Evolutionary conservation across 2,797 vertebrate species (phyloP).

Genomic region (Streptopelia turtur): DNA sequence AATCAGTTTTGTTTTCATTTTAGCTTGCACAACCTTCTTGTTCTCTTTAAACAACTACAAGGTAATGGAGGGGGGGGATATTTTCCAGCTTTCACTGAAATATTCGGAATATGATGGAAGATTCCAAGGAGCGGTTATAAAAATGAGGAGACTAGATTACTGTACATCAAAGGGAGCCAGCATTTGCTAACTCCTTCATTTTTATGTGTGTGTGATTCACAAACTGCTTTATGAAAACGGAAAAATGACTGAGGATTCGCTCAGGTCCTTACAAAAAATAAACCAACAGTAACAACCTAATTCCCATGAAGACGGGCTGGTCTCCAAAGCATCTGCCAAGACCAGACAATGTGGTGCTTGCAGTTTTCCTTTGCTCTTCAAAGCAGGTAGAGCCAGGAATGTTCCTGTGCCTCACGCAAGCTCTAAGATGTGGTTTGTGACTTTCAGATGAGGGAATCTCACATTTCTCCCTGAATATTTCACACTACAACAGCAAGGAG

Average conservation of each 20-base stretch:
- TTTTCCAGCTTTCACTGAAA: neutral
- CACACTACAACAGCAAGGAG: neutral
- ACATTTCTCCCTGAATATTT: slow-evolving; percentile 40
- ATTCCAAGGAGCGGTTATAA: neutral
- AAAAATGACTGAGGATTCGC: neutral
- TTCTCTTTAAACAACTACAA: neutral
- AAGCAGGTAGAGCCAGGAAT: slow-evolving; percentile 50
- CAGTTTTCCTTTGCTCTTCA: slow-evolving; percentile 46
- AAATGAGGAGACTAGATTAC: neutral
- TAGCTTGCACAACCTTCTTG: slow-evolving; percentile 9
- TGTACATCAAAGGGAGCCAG: neutral
- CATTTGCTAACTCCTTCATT: neutral
- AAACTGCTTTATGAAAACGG: neutral
- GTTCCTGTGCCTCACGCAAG: slow-evolving; percentile 23
- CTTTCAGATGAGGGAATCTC: slow-evolving; percentile 35
- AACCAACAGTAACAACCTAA: slow-evolving; percentile 17
- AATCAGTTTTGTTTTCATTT: slow-evolving; percentile 11
- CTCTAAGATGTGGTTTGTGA: slow-evolving; percentile 47
- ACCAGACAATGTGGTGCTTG: slow-evolving; percentile 10
- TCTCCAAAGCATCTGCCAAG: slow-evolving; percentile 49
- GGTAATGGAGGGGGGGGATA: neutral
- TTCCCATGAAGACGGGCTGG: slow-evolving; percentile 43
- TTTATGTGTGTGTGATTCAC: slow-evolving; percentile 16
- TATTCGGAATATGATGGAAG: neutral
- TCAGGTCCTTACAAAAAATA: neutral